A percentile compares a stretch with the other conserved stretches of the same genome.
These are phyloP conservation scores for Panthera uncia DNA, from an alignment of 2,113 vertebrate genomes.

Conservation along the genomic window DNA sequence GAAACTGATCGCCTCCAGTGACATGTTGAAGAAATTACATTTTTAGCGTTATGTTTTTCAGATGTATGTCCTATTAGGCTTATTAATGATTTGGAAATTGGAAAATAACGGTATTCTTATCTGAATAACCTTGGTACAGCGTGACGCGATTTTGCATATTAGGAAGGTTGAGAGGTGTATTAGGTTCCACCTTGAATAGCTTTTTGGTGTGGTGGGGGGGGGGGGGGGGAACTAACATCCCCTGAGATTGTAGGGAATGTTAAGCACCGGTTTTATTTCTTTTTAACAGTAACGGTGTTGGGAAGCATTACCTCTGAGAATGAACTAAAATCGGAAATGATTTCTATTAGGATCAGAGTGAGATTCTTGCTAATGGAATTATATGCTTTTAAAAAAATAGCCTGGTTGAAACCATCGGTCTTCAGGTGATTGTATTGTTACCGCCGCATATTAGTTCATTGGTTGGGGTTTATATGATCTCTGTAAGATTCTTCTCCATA, in stretches of 20 bases:
- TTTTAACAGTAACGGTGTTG: background rate
- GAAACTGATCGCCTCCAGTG: background rate
- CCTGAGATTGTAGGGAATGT: background rate
- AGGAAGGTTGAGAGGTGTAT: background rate
- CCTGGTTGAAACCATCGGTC: background rate
- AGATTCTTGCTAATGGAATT: background rate
- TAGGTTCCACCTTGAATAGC: background rate
- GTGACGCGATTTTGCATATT: slow-evolving; percentile 68
- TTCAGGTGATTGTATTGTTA: background rate
- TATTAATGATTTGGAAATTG: background rate
- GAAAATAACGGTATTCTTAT: background rate
- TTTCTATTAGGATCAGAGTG: background rate
- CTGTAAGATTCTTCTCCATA: background rate
- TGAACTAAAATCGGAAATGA: background rate
- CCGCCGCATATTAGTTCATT: background rate
- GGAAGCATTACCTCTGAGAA: background rate
- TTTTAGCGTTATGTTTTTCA: background rate
- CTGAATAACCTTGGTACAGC: background rate
- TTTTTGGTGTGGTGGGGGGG: background rate
- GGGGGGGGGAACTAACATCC: background rate
- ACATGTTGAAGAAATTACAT: background rate
- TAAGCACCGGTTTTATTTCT: background rate
- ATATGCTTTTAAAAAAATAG: background rate
- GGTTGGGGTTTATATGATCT: background rate
- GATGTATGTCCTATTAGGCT: background rate